A percentile compares a stretch with the other conserved stretches of the same genome.
These are phyloP conservation scores for Ceratina australensis DNA, from an alignment of 1,140 invertebrate genomes.

Conservation along the genomic window DNA sequence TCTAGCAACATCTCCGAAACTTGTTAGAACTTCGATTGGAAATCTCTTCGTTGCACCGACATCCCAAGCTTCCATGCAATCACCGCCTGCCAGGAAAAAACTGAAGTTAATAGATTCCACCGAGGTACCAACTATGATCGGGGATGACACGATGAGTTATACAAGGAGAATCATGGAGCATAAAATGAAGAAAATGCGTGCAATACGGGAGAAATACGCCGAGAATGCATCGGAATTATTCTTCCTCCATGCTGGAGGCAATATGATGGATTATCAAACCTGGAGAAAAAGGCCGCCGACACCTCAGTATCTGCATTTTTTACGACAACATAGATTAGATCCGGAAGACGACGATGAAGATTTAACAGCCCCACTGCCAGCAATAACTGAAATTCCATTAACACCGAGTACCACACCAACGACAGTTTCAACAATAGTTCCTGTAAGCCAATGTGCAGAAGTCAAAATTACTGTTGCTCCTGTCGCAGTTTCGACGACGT, in stretches of 20 bases:
- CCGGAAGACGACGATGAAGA: slow-evolving; percentile 83
- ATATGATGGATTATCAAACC: slow-evolving; percentile 90
- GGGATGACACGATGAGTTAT: slow-evolving; percentile 70
- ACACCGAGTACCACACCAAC: slow-evolving; percentile 24
- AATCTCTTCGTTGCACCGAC: slow-evolving; percentile 74
- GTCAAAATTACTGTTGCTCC: slow-evolving; percentile 84
- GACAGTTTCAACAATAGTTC: slow-evolving; percentile 50
- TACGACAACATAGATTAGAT: slow-evolving; percentile 88
- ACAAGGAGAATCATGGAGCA: slow-evolving; percentile 77
- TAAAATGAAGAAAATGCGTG: slow-evolving; percentile 75
- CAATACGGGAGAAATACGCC: slow-evolving; percentile 83
- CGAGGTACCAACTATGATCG: slow-evolving; percentile 62
- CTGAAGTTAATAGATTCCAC: slow-evolving; percentile 71
- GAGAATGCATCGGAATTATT: slow-evolving; percentile 91
- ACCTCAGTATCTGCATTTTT: slow-evolving; percentile 86
- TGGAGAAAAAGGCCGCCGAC: slow-evolving; percentile 90
- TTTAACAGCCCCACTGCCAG: slow-evolving; percentile 68
- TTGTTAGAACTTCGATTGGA: slow-evolving; percentile 72
- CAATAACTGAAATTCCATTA: slow-evolving; percentile 68
- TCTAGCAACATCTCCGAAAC: slow-evolving; percentile 75
- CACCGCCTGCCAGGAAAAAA: slow-evolving; percentile 73
- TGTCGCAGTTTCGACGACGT: slow-evolving; percentile 82
- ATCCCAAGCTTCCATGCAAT: slow-evolving; percentile 58
- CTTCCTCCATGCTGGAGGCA: slow-evolving; percentile 91
- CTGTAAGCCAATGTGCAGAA: slow-evolving; percentile 76